Evolutionary conservation across 2,888 invertebrate species (phyloP), one percentile per base, ranked within the genome.

Genomic region (Calephelis perditalis): DNA sequence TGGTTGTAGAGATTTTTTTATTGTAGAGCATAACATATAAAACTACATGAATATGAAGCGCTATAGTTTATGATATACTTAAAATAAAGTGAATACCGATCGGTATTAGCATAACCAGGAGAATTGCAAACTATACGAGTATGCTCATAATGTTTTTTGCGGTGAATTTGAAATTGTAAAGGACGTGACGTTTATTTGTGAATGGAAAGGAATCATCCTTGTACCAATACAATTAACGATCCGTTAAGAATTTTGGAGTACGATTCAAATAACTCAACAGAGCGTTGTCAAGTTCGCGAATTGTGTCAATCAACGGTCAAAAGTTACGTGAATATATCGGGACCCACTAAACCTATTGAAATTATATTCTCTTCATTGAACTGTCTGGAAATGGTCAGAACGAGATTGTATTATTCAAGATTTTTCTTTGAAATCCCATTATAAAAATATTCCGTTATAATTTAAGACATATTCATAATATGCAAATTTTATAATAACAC

Each of bases 221-320:
- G 35, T 5, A 35, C 35, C 52, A 54, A 54, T 54, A 54, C 52
- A 35, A 36, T 54, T 54, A 54, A 54, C 54, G 54, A 54, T 35
- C 54, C 54, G 54, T 36, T 36, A 54, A 54, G 7, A 54, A 36
- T 52, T 52, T n/a, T 54, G n/a, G 35, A 54, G 35, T n/a, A n/a
- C 36, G 7, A 54, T 54, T 54, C 54, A 54, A n/a, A 54, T 54
- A 54, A 54, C 54, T 54, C 54, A 54, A 54, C 36, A 82, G 76
- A 77, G 77, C 77, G 74, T 71, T 73, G 80, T 78, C 84, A 80
- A 77, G 72, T 73, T 73, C 73, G 71, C 65, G 76, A 71, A 64
- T 63, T 70, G 74, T 80, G 86, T 86, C 88, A 87, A 79, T 86
- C 86, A 86, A 83, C 81, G 85, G 84, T 86, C 87, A 86, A 84